phyloP scores from a whole-genome alignment of 2,797 vertebrate species.

The Acrossocheilus fasciatus region DNA sequence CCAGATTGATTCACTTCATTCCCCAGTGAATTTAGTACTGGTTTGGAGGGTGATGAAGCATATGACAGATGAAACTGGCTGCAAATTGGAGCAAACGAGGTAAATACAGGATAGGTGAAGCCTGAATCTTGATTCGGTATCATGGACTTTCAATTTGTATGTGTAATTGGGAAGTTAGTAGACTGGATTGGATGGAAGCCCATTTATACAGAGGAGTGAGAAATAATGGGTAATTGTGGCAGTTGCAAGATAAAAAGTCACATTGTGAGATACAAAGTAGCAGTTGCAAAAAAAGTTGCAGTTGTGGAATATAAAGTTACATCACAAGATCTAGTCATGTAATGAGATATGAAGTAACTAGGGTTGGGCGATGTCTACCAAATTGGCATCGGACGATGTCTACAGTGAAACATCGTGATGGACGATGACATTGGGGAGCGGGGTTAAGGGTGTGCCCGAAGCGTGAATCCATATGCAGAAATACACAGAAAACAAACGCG shows the following conservation, averaged over 20 bases:
- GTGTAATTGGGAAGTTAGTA: background rate
- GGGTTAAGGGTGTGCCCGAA: too few relatives aligned
- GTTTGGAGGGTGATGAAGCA: conserved; percentile 46
- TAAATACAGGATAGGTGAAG: conserved; percentile 19
- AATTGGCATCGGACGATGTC: too few relatives aligned
- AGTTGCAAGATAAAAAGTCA: background rate
- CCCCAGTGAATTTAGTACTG: conserved; percentile 17
- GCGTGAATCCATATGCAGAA: too few relatives aligned
- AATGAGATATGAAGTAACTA: background rate
- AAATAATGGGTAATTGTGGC: background rate
- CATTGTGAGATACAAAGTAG: background rate
- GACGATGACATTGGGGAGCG: too few relatives aligned
- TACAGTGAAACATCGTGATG: too few relatives aligned
- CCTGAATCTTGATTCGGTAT: background rate
- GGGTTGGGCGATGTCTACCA: too few relatives aligned
- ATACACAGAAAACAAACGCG: too few relatives aligned
- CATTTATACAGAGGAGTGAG: background rate
- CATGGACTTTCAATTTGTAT: conserved; percentile 14
- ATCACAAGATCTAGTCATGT: background rate
- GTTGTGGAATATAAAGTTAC: background rate
- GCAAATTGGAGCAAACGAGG: conserved; percentile 45
- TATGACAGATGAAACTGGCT: conserved; percentile 36
- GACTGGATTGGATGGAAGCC: conserved; percentile 15
- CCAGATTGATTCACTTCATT: conserved; percentile 42
- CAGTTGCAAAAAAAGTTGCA: background rate